phyloP scores from a whole-genome alignment of 2,113 vertebrate genomes.

The Cryptomyrus ogoouensis region DNA sequence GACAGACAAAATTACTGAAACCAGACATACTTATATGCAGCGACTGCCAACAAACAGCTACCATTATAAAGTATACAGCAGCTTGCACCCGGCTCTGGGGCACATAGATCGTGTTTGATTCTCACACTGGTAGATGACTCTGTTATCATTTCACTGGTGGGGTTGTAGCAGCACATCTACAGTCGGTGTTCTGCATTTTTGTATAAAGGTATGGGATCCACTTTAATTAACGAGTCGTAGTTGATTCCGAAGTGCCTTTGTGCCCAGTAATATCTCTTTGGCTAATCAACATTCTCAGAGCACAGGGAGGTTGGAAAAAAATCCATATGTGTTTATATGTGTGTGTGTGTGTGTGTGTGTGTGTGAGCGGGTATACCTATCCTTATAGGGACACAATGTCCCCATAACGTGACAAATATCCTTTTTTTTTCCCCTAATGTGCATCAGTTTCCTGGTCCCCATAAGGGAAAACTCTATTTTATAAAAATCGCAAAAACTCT shows the following conservation, averaged over 20 bases:
- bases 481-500: too few species aligned
- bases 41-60: neutral
- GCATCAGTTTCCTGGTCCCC: too few species aligned
- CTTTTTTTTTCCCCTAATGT: too few species aligned
- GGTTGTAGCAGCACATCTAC: neutral
- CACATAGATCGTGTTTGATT: neutral
- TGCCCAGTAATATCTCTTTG: neutral
- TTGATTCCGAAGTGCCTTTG: conserved; percentile 1
- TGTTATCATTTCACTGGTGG: neutral
- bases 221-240: conserved; percentile 29
- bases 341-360: conserved; percentile 32
- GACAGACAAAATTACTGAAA: neutral
- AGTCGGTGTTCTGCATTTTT: neutral
- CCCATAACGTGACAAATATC: too few species aligned
- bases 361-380: neutral
- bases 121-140: neutral
- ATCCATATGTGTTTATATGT: conserved; percentile 29
- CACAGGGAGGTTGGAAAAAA: conserved; percentile 8
- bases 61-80: neutral
- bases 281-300: neutral
- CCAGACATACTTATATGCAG: neutral
- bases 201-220: conserved; percentile 26
- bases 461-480: too few species aligned
- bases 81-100: too few species aligned
- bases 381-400: too few species aligned